These are phyloP conservation scores for Sitta europaea DNA, from an alignment of 2,113 vertebrate species.

Conservation along the genomic window DNA sequence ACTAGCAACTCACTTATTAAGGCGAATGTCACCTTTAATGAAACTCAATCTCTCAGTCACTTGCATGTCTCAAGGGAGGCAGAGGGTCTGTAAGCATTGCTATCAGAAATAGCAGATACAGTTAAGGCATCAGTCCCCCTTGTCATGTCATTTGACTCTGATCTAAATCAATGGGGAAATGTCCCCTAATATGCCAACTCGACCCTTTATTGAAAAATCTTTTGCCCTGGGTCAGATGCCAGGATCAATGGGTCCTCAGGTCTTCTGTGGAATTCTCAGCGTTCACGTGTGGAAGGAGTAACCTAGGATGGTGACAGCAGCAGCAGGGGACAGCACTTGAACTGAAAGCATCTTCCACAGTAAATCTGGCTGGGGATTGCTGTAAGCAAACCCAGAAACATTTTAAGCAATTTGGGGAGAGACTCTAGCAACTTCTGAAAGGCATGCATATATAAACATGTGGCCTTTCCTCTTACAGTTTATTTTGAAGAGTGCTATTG, in stretches of 20 bases:
- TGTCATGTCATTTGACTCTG: background rate
- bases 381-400: background rate
- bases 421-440: background rate
- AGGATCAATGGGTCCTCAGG: background rate
- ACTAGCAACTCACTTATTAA: background rate
- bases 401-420: background rate
- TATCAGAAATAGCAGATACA: conserved; percentile 14
- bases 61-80: background rate
- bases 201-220: background rate
- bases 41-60: background rate
- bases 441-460: background rate
- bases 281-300: background rate
- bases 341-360: background rate
- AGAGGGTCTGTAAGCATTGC: background rate
- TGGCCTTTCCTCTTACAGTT: background rate
- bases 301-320: background rate
- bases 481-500: background rate
- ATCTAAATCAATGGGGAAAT: background rate
- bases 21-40: background rate
- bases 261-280: background rate
- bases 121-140: background rate
- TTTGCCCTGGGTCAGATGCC: conserved; percentile 22
- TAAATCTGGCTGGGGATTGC: background rate
- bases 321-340: background rate
- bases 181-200: background rate